Evolutionary conservation across 2,797 vertebrate species (phyloP).

Genomic region (Amblyopsis hoosieri): DNA sequence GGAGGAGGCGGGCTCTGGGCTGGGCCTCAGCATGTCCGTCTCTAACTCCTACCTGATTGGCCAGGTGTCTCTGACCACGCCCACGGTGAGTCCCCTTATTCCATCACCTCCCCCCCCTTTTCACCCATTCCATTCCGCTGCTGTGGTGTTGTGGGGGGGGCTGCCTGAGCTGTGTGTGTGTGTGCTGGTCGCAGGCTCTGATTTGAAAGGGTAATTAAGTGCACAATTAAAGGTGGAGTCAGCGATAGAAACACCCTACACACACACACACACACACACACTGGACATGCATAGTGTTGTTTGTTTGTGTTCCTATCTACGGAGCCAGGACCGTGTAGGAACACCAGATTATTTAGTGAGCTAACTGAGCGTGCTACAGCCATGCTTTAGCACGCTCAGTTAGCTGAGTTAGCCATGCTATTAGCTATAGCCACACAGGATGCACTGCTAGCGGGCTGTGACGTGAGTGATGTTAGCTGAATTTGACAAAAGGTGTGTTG

Average conservation of each 20-base stretch:
- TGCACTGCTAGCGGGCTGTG: neutral
- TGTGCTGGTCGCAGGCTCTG: neutral
- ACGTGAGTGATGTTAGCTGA: neutral
- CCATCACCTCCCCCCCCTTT: neutral
- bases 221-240: too few species aligned
- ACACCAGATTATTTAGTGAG: conserved; percentile 24
- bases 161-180: conserved; percentile 34
- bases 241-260: too few species aligned
- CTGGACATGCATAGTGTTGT: too few species aligned
- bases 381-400: too few species aligned
- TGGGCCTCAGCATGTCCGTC: conserved; percentile 95
- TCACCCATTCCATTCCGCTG: too few species aligned
- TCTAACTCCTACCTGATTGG: conserved; percentile 99
- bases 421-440: too few species aligned
- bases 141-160: conserved; percentile 20
- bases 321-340: conserved; percentile 13
- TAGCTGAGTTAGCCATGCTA: too few species aligned
- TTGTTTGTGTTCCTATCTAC: too few species aligned
- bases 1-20: conserved; percentile 89
- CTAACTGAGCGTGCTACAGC: too few species aligned
- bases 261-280: too few species aligned
- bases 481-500: neutral
- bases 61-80: conserved; percentile 91
- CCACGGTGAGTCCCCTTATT: conserved; percentile 72
- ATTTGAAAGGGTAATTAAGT: too few species aligned